Evolutionary conservation across 2,797 vertebrate genomes (phyloP).

Genomic region (Molothrus ater): DNA sequence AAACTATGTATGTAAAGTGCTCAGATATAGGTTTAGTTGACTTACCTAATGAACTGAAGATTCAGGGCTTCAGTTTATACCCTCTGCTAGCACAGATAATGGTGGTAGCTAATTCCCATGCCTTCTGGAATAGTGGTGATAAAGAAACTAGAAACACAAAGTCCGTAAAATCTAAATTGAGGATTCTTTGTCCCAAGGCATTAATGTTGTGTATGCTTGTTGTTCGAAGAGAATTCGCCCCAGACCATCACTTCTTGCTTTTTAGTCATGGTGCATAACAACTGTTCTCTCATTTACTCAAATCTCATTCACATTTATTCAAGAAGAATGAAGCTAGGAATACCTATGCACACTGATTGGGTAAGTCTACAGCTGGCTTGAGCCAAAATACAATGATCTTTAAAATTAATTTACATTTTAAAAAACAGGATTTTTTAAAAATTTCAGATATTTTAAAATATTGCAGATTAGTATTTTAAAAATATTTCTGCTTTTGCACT

Average conservation of each 20-base stretch:
- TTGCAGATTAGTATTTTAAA: neutral
- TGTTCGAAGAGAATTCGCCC: neutral
- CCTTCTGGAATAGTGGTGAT: neutral
- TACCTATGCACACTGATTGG: neutral
- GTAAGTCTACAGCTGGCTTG: neutral
- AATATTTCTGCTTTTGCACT: neutral
- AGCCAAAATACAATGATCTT: neutral
- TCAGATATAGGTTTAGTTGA: neutral
- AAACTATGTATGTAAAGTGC: neutral
- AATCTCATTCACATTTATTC: neutral
- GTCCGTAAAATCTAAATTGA: neutral
- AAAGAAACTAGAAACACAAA: conserved; percentile 9
- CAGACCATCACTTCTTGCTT: neutral
- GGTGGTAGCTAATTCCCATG: neutral
- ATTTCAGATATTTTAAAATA: neutral
- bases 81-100: neutral
- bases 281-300: neutral
- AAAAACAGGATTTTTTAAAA: neutral
- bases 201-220: neutral
- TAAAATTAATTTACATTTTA: neutral
- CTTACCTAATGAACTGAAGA: neutral
- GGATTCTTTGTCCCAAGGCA: neutral
- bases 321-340: neutral
- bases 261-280: neutral
- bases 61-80: neutral